Evolutionary conservation across 2,888 invertebrate genomes (phyloP), one percentile per base, ranked within the genome.

Genomic region (Scaeva pyrastri): DNA sequence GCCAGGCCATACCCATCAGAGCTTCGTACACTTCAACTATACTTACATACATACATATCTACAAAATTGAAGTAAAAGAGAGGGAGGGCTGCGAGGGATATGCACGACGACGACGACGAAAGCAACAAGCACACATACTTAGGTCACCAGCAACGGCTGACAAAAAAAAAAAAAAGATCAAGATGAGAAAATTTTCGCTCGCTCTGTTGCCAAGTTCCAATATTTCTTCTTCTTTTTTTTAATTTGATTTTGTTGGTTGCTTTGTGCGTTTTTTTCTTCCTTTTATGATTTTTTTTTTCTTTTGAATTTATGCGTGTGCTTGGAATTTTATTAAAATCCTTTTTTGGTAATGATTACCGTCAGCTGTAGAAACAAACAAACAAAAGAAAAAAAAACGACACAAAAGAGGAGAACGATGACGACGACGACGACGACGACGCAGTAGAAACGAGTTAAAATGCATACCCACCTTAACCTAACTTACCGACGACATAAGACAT

Each of bases 251-350:
- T 62, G 66, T 70, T 64, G 43, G 26, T 45, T 23, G 75, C 45
- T 56, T 60, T 4, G 21, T 23, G 62, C 39, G 48, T 41, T 58
- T 19, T 72, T 82, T 66, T 55, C 21, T 73, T 76, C 68, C 2
- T 2, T 39, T 11, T 48, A 8, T n/a, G n/a, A n/a, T 39, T 41
- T 74, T 75, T 74, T 55, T 41, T 71, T 74, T 71, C 62, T 62
- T 78, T 56, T 31, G 48, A 48, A 50, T 64, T 72, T 58, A 76
- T 81, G 85, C 85, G 85, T 86, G 60, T 64, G 77, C 73, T 81
- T 81, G 85, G 73, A 77, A 77, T 86, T 86, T 81, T 81, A 85
- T 85, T 85, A 70, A 86, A 81, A 77, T 86, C 85, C 85, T 81
- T 81, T 86, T 81, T 81, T 86, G 85, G 85, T 77, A 81, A 86